Base-by-base conservation (phyloP, 2,888 invertebrate species). In the Eugnorisma glareosa region DNA sequence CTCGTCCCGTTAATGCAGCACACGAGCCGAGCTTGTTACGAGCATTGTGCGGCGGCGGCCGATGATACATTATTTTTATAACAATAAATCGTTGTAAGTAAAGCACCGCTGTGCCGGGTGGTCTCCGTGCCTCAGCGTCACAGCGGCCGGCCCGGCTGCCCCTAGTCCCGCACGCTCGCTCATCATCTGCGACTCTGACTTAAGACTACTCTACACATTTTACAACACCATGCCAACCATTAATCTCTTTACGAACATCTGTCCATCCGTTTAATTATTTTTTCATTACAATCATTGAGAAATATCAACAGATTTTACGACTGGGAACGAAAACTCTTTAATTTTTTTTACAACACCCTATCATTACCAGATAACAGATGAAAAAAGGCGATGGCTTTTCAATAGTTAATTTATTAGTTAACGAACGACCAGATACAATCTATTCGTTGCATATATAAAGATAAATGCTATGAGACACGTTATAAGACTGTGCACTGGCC, bases 31-130 rank as follows among this genome's bases (percentile, higher is more conserved):
- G 94, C 95, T 96, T 96, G 96, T 96, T 96, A 95, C 94, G 91
- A 89, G 93, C 93, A 96, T 96, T 96, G 96, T 95, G 92, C 93
- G 90, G 90, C 82, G 68, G 80, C 70, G 80, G 90, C 92, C 94
- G 95, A 96, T 96, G 96, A 96, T 96, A 96, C 96, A 96, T 96
- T 96, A 96, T 96, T 96, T 96, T 96, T 96, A 96, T 96, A 96
- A 96, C 95, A 96, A 96, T 96, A 96, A 96, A 96, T 96, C 95
- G 95, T 94, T 93, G 94, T 92, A 94, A 95, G 96, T 96, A 96
- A 95, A 95, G 95, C 95, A 96, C 95, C 94, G 94, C 91, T 87
- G 81, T 90, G 91, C 93, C 89, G 91, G 96, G 96, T 96, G 96
- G 96, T 83, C 83, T 70, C 83, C 11, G 54, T 67, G 82, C 81